Evolutionary conservation across 2,113 vertebrate genomes (phyloP).

Genomic region (Marcusenius ussheri): DNA sequence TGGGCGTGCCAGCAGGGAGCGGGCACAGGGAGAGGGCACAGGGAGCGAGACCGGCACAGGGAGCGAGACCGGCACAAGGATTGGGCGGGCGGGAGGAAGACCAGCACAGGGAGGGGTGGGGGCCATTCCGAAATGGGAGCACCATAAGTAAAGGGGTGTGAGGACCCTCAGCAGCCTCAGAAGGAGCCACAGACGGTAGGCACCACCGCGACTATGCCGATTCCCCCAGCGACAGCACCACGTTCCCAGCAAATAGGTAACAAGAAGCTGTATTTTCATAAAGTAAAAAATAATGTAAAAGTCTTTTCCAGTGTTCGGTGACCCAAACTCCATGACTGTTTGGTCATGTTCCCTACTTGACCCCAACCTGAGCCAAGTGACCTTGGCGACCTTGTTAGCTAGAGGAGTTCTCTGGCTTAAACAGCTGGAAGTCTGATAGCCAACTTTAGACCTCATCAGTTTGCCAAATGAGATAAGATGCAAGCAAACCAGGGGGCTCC

Average conservation of each 20-base stretch:
- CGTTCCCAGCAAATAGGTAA: not conserved
- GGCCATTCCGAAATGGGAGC: not conserved
- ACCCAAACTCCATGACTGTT: not conserved
- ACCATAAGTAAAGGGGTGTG: not conserved
- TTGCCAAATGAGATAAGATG: too few species aligned
- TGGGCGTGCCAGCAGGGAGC: not conserved
- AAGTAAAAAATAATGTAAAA: not conserved
- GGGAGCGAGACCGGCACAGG: too few species aligned
- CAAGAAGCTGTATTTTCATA: not conserved
- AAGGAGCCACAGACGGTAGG: not conserved
- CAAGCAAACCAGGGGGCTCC: too few species aligned
- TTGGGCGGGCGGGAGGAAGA: too few species aligned
- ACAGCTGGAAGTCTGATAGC: not conserved
- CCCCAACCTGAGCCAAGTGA: not conserved
- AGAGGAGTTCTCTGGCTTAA: not conserved
- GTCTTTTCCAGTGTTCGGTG: not conserved
- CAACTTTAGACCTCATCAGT: not conserved
- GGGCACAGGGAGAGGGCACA: too few species aligned
- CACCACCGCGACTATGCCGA: not conserved
- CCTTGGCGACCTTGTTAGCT: not conserved
- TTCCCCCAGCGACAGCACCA: not conserved
- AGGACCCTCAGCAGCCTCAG: not conserved
- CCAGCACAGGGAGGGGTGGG: not conserved
- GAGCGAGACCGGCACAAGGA: too few species aligned
- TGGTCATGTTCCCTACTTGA: not conserved